Evolutionary conservation across 2,888 invertebrate species (phyloP).

Genomic region (Nymphalis c-album): DNA sequence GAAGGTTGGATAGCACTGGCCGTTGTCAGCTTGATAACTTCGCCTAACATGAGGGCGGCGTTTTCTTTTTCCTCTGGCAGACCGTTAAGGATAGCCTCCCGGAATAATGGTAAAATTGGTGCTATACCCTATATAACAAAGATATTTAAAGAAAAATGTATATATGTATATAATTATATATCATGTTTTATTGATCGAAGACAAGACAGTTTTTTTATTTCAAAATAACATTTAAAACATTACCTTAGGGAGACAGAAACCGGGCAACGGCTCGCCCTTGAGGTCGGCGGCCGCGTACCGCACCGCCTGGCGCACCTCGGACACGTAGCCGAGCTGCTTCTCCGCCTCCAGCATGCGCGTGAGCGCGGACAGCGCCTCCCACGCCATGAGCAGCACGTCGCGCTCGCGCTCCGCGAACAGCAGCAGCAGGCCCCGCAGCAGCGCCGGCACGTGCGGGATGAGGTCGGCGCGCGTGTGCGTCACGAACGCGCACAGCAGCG

Average conservation of each 20-base stretch:
- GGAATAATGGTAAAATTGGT: slow-evolving; percentile 95
- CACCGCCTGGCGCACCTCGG: slow-evolving; percentile 96
- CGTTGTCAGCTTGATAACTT: slow-evolving; percentile 91
- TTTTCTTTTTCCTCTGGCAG: slow-evolving; percentile 97
- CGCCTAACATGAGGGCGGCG: slow-evolving; percentile 94
- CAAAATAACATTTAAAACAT: no score
- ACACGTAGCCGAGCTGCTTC: slow-evolving; percentile 92
- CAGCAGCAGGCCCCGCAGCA: slow-evolving; percentile 92
- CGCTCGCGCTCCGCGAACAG: slow-evolving; percentile 91
- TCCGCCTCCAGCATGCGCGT: slow-evolving; percentile 92
- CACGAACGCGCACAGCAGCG: slow-evolving; percentile 94
- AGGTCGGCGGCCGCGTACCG: slow-evolving; percentile 93
- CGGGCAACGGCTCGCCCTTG: slow-evolving; percentile 91
- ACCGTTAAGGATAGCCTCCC: slow-evolving; percentile 97
- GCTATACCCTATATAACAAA: slow-evolving; percentile 86
- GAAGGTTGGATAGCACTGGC: slow-evolving; percentile 95
- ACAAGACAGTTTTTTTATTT: no score
- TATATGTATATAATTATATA: neutral
- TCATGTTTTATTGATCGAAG: no score
- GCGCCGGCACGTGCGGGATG: slow-evolving; percentile 91
- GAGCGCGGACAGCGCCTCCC: slow-evolving; percentile 94
- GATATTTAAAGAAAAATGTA: neutral
- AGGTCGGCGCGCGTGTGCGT: slow-evolving; percentile 94
- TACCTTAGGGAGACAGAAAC: slow-evolving; percentile 95
- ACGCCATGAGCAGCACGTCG: slow-evolving; percentile 88